Evolutionary conservation across 2,113 vertebrate genomes (phyloP), one percentile per base, ranked within the genome.

Genomic region (Myotis davidii): DNA sequence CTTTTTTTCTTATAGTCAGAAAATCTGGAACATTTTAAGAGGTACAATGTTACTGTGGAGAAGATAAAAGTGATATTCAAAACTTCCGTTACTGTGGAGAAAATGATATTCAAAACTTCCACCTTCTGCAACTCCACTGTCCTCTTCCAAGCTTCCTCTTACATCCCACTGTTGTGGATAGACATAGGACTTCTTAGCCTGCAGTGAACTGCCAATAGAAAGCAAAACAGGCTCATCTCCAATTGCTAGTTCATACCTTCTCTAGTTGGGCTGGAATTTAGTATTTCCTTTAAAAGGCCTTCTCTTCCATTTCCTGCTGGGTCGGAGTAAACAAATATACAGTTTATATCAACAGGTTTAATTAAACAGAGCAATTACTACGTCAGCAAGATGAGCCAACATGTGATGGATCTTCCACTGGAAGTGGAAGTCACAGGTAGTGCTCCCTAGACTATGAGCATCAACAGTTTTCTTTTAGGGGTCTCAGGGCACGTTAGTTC

Each of bases 291-390:
- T 90, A 85, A 86, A 97, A 90, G 48, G 9, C 48, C 25, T 91
- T 72, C 70, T 95, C 65, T 91, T 94, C 89, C 90, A 97, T 88
- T 94, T 96, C 88, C 92, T 88, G 61, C 67, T 88, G 72, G 72
- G 34, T 69, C 45, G 74, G 52, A 77, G 37, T 90, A 87, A 90
- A 94, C 78, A 90, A 90, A 79, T 59, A 88, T 14, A 73, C 54
- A 76, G 76, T 95, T 90, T 90, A 32, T 81, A 83, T 42, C 39
- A 84, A 94, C 37, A 86, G 70, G 39, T 84, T 92, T 82, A 85
- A 97, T 84, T 70, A 93, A 82, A 88, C 74, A 96, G 27, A 82
- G 18, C 25, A 67, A 83, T 90, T 86, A 77, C 76, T 67, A 65
- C 20, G n/a, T 67, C 50, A 92, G 61, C 65, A 95, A 93, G 84